Evolutionary conservation across 2,888 invertebrate species (phyloP).

Genomic region (Drosophila helvetica): DNA sequence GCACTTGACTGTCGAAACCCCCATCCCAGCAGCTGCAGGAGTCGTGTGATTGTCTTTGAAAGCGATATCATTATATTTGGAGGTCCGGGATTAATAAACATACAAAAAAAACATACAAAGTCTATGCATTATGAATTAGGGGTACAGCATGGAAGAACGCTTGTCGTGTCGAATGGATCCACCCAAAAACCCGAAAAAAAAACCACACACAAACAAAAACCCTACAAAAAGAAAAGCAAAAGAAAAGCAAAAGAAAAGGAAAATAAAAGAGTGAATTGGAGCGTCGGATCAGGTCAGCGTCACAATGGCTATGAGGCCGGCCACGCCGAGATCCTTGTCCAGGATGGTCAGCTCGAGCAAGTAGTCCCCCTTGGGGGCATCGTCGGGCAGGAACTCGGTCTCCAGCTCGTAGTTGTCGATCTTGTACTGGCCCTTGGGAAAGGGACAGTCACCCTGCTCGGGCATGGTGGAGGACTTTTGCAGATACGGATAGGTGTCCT

Average conservation of each 20-base stretch:
- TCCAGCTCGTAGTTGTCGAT: slow-evolving; percentile 69
- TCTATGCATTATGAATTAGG: neutral
- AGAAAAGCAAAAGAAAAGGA: too few relatives aligned
- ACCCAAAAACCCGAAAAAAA: slow-evolving; percentile 43
- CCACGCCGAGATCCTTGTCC: slow-evolving; percentile 56
- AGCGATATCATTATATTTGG: slow-evolving; percentile 53
- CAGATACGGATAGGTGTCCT: slow-evolving; percentile 67
- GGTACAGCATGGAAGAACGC: slow-evolving; percentile 40
- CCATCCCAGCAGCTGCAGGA: neutral
- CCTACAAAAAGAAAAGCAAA: neutral
- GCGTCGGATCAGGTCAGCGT: slow-evolving; percentile 50
- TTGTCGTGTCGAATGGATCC: slow-evolving; percentile 60
- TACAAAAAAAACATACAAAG: neutral
- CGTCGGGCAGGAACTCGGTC: slow-evolving; percentile 64
- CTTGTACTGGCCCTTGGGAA: slow-evolving; percentile 69
- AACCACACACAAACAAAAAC: neutral
- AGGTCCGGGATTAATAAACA: slow-evolving; percentile 15
- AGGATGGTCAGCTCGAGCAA: slow-evolving; percentile 53
- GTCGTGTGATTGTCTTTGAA: slow-evolving; percentile 55
- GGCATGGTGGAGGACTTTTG: slow-evolving; percentile 67
- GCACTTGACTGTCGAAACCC: slow-evolving; percentile 23
- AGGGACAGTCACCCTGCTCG: slow-evolving; percentile 63
- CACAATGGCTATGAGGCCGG: slow-evolving; percentile 56
- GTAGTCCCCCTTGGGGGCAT: slow-evolving; percentile 73
- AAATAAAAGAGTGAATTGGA: too few relatives aligned